Evolutionary conservation across 2,797 vertebrate genomes (phyloP).

Genomic region (Muraenolepis orangiensis): DNA sequence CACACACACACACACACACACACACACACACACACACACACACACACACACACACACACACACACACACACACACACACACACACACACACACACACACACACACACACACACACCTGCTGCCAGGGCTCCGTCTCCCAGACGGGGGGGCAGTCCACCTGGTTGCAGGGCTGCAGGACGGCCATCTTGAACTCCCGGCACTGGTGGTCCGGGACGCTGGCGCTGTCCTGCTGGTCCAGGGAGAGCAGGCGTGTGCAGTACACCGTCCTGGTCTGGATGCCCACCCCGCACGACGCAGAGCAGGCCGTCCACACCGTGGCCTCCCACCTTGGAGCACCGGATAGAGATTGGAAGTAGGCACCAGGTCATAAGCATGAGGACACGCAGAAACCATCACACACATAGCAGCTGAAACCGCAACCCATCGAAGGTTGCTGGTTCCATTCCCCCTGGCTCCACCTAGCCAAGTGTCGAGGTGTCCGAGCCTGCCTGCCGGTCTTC

Average conservation of each 20-base stretch:
- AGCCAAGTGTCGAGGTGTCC: no score
- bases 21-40: not conserved
- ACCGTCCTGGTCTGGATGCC: slow-evolving; percentile 85
- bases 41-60: slow-evolving; percentile 14
- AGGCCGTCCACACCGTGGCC: slow-evolving; percentile 77
- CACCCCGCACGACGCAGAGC: slow-evolving; percentile 85
- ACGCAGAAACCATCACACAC: not conserved
- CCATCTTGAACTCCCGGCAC: slow-evolving; percentile 76
- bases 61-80: slow-evolving; percentile 13
- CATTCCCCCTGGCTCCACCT: no score
- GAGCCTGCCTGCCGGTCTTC: no score
- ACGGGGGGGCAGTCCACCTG: slow-evolving; percentile 84
- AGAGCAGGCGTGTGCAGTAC: slow-evolving; percentile 69
- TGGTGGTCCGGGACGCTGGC: slow-evolving; percentile 56
- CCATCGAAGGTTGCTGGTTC: no score
- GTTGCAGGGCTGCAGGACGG: slow-evolving; percentile 83
- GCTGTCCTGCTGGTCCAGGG: slow-evolving; percentile 55
- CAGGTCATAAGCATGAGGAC: not conserved
- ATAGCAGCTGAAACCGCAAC: not conserved
- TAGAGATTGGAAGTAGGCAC: not conserved
- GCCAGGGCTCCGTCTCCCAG: slow-evolving; percentile 87
- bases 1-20: not conserved
- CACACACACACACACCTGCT: slow-evolving; percentile 71
- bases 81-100: not conserved
- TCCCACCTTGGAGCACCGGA: slow-evolving; percentile 77